phyloP scores from a whole-genome alignment of 1,140 invertebrate species.

The Drosophila subobscura region DNA sequence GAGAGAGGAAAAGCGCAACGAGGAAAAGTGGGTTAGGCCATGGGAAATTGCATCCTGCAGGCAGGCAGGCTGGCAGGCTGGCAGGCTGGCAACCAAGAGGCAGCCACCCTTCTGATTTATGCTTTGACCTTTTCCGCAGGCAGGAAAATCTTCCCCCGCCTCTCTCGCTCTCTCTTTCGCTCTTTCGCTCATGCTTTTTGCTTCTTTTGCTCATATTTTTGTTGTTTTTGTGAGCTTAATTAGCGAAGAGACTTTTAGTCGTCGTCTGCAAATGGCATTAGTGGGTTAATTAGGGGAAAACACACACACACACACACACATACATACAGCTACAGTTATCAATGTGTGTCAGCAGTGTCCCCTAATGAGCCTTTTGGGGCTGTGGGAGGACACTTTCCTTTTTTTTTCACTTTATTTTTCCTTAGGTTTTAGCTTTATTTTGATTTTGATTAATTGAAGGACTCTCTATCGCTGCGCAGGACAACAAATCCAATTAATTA shows the following conservation, averaged over 20 bases:
- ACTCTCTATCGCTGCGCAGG: conserved; percentile 2
- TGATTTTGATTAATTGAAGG: conserved; percentile 52
- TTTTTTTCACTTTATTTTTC: conserved; percentile 3
- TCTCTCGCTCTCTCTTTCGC: conserved; percentile 29
- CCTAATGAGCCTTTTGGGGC: conserved; percentile 57
- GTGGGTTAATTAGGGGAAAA: conserved; percentile 71
- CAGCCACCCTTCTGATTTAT: conserved; percentile 61
- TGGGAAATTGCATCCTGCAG: conserved; percentile 62
- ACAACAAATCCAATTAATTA: conserved; percentile 45
- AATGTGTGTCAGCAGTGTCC: conserved; percentile 58
- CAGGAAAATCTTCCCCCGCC: conserved; percentile 40
- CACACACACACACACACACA: conserved; percentile 32
- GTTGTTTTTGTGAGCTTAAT: conserved; percentile 55
- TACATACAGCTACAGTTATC: conserved; percentile 40
- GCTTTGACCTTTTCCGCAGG: conserved; percentile 79
- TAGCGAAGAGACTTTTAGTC: conserved; percentile 54
- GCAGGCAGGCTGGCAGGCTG: too few relatives aligned
- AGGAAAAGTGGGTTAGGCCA: conserved; percentile 63
- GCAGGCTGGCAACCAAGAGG: too few relatives aligned
- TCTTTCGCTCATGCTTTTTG: conserved; percentile 5
- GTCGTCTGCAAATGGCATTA: conserved; percentile 69
- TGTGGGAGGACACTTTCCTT: conserved; percentile 6
- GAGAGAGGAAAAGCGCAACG: not conserved
- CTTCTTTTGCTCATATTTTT: conserved; percentile 46
- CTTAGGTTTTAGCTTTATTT: conserved; percentile 29